Base-by-base conservation (phyloP, 2,113 vertebrate genomes). In the Synchiropus splendidus region DNA sequence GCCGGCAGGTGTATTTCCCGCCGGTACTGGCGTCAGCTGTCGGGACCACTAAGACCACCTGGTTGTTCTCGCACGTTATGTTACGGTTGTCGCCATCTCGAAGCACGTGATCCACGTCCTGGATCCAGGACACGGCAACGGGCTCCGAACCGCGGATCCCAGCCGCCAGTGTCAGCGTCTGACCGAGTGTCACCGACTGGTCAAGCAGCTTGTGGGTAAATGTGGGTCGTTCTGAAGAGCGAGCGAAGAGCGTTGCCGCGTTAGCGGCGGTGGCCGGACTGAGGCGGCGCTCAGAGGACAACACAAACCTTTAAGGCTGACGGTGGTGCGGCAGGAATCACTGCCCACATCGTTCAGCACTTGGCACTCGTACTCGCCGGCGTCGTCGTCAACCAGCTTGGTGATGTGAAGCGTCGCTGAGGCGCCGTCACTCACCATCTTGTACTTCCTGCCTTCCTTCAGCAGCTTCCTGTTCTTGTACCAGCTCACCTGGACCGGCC, bases 381-480 rank as follows among this genome's bases (percentile, higher is more conserved):
- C 81, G 33, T 98, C 94, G 18, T 85, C 82, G n/a, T 76, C 64
- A 18, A 91, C 89, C 11, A 92, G 70, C 36, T 77, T 88, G 64
- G 94, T 81, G 42, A 98, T 84, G 57, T 84, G 92, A 48, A 98
- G 73, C 0, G 89, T 86, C 1, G 89, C 84, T 10, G 88, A 85
- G 61, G 81, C 87, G 67, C 87, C 85, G 65, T 90, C 90, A 60
- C 80, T 83, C 15, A 90, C 80, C 47, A 94, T 85, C 70, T 91
- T 95, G 50, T 90, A 90, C 43, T 93, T 97, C 69, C 88, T 90
- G 77, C 88, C 90, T 62, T 89, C 94, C 78, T 91, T 90, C 18
- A 98, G 83, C 53, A 89, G 87, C 12, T 87, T 77, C 71, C 86
- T 90, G 67, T 96, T 90, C 86, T 95, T 97, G 80, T 85, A 97